A percentile compares a stretch with the other conserved stretches of the same genome.
These are phyloP conservation scores for Bujurquina vittata DNA, from an alignment of 2,113 vertebrate species.

Conservation along the genomic window DNA sequence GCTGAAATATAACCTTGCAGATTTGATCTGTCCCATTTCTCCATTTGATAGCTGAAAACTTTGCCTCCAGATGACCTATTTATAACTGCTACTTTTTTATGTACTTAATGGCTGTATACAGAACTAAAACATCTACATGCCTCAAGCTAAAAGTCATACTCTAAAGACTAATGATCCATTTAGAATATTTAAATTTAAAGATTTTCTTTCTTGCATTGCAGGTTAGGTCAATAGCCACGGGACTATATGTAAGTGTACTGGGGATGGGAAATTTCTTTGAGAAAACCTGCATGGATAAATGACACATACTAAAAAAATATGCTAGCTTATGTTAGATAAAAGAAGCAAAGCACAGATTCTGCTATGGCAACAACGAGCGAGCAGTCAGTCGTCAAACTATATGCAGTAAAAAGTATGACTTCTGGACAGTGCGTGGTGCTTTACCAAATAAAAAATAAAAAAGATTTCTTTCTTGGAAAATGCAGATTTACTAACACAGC, in stretches of 20 bases:
- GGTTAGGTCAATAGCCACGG: neutral
- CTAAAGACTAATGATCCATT: neutral
- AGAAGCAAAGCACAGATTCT: neutral
- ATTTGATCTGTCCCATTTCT: slow-evolving; percentile 1
- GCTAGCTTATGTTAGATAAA: neutral
- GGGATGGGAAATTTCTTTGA: neutral
- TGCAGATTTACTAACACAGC: too few species aligned
- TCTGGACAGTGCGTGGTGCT: too few species aligned
- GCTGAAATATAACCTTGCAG: neutral
- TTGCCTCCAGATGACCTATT: neutral
- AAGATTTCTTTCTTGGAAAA: neutral
- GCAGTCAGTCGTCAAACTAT: too few species aligned
- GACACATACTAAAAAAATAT: neutral
- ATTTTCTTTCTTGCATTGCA: neutral
- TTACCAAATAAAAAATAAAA: neutral
- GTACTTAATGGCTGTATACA: neutral
- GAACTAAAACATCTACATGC: neutral
- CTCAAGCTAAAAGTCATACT: neutral
- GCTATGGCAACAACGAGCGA: neutral
- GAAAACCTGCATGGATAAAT: neutral
- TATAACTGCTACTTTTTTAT: neutral
- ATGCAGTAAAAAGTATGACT: neutral
- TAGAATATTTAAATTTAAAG: neutral
- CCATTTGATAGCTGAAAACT: neutral
- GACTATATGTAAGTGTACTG: neutral